Conservation (phyloP, 2,888 invertebrate species). For the Eubasilissa splendida region DNA sequence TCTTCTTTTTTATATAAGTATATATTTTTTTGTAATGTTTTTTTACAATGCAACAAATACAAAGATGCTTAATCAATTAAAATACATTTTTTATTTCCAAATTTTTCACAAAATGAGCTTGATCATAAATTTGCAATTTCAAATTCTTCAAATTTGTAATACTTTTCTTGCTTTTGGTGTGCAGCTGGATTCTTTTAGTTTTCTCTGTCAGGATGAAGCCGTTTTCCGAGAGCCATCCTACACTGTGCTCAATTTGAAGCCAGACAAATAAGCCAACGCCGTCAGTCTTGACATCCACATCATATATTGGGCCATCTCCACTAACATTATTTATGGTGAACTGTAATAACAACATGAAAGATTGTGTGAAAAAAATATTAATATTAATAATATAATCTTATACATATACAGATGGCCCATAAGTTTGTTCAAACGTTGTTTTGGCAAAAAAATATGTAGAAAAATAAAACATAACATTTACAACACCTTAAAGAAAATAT, state of each 20-base stretch:
- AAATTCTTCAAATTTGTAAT: slow-evolving; percentile 14
- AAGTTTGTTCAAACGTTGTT: too few relatives aligned
- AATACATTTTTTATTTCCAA: neutral
- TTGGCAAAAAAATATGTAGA: too few relatives aligned
- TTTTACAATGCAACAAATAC: neutral
- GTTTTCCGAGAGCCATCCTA: slow-evolving; percentile 83
- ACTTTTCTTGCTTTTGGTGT: slow-evolving; percentile 10
- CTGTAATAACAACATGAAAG: slow-evolving; percentile 12
- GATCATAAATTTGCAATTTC: slow-evolving; percentile 20
- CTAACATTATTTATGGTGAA: slow-evolving; percentile 28
- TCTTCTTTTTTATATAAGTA: neutral
- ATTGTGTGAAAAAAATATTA: too few relatives aligned
- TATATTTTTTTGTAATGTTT: neutral
- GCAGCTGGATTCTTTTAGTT: slow-evolving; percentile 48
- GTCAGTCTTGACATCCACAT: slow-evolving; percentile 65
- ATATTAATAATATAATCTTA: too few relatives aligned
- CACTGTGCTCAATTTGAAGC: slow-evolving; percentile 72
- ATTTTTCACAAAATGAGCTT: slow-evolving; percentile 26
- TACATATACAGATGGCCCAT: too few relatives aligned
- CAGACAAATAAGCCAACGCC: slow-evolving; percentile 80
- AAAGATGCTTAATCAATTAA: neutral
- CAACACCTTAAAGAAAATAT: too few relatives aligned
- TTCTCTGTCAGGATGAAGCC: slow-evolving; percentile 75
- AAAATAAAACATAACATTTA: too few relatives aligned
- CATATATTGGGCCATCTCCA: slow-evolving; percentile 30